Conservation (phyloP, 2,797 vertebrate species). For the Morelia viridis region DNA sequence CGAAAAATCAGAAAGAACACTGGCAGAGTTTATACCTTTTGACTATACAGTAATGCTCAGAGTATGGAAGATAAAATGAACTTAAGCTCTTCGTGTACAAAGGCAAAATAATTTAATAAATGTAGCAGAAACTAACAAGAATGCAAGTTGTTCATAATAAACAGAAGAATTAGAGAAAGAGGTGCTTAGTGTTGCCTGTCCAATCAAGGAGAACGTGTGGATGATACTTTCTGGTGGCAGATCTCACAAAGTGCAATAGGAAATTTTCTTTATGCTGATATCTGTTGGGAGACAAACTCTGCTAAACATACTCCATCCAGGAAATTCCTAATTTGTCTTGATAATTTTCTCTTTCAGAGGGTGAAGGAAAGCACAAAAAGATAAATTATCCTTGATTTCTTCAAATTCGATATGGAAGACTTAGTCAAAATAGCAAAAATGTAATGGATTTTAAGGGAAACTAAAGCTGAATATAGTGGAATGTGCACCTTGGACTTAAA, state of each 20-base stretch:
- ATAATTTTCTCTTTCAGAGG: background rate
- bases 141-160: background rate
- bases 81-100: background rate
- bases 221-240: background rate
- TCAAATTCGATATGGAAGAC: background rate
- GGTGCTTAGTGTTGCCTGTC: background rate
- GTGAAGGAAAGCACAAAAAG: background rate
- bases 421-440: background rate
- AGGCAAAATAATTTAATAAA: background rate
- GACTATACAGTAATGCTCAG: background rate
- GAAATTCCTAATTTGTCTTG: background rate
- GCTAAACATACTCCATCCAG: background rate
- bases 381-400: background rate
- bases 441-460: background rate
- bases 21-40: background rate
- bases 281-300: background rate
- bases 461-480: background rate
- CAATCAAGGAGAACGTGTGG: background rate
- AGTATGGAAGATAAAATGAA: background rate
- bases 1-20: background rate
- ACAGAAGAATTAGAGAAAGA: background rate
- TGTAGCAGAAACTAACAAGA: background rate
- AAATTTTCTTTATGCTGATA: background rate
- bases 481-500: background rate
- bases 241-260: background rate